phyloP scores from a whole-genome alignment of 1,140 invertebrate species.

The Panulirus ornatus region DNA sequence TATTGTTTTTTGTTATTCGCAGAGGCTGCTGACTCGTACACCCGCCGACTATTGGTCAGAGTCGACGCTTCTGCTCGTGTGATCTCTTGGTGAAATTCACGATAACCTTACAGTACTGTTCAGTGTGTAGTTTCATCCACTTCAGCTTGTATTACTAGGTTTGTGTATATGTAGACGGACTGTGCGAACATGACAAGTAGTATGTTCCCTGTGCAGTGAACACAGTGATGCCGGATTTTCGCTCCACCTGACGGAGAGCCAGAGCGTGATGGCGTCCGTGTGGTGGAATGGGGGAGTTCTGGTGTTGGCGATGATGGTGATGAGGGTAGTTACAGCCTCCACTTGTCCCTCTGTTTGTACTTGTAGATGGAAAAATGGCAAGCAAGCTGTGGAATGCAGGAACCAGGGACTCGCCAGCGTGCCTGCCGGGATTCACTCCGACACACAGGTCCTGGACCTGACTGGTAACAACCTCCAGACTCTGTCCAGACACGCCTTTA shows the following conservation, averaged over 20 bases:
- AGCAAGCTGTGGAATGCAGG: slow-evolving; percentile 91
- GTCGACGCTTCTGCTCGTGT: too few species aligned
- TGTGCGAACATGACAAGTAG: slow-evolving; percentile 1
- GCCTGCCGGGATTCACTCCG: slow-evolving; percentile 89
- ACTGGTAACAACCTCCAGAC: slow-evolving; percentile 89
- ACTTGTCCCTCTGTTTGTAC: slow-evolving; percentile 86
- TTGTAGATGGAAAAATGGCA: slow-evolving; percentile 95
- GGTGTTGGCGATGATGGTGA: slow-evolving; percentile 17
- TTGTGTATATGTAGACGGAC: not conserved
- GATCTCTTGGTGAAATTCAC: too few species aligned
- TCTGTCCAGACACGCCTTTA: slow-evolving; percentile 87
- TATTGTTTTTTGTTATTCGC: not conserved
- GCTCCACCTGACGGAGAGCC: slow-evolving; percentile 42
- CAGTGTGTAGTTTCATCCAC: too few species aligned
- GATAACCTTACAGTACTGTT: too few species aligned
- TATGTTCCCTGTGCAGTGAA: not conserved
- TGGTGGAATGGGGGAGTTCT: slow-evolving; percentile 10
- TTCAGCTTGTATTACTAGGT: too few species aligned
- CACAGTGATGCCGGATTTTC: slow-evolving; percentile 41
- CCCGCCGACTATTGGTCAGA: too few species aligned
- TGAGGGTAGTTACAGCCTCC: slow-evolving; percentile 14
- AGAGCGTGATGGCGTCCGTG: slow-evolving; percentile 44
- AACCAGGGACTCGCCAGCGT: slow-evolving; percentile 86
- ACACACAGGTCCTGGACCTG: slow-evolving; percentile 92
- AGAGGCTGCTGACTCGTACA: too few species aligned